Conservation (phyloP, 2,888 invertebrate species). For the Hyles lineata region DNA sequence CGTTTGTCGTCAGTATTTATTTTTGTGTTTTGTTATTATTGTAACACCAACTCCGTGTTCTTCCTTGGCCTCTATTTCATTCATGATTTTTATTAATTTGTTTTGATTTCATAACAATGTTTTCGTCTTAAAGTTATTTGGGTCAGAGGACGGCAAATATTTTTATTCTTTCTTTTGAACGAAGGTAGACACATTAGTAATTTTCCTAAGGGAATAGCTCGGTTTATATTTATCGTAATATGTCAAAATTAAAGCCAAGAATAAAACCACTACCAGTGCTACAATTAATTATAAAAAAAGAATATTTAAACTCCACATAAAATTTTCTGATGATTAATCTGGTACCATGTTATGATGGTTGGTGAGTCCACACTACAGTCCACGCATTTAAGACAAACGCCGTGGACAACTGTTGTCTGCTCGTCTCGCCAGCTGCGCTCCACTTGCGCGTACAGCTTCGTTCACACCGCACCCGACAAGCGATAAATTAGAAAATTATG, state of each 20-base stretch:
- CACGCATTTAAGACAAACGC: constrained; percentile 70
- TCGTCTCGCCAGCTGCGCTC: constrained; percentile 80
- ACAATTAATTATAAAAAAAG: neutral
- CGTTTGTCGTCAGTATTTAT: constrained; percentile 8
- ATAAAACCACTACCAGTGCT: neutral
- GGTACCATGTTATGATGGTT: constrained; percentile 50
- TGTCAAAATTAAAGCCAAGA: neutral
- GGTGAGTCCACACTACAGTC: constrained; percentile 60
- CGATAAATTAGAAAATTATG: constrained; percentile 30
- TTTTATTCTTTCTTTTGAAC: too few species aligned
- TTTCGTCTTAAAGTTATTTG: neutral
- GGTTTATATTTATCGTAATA: neutral
- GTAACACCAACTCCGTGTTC: neutral
- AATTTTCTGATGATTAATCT: constrained; percentile 70
- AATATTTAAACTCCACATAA: constrained; percentile 49
- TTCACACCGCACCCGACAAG: constrained; percentile 39
- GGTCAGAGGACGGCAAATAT: neutral
- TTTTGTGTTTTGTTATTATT: constrained; percentile 13
- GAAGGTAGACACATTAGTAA: too few species aligned
- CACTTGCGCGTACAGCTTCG: constrained; percentile 58
- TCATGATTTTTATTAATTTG: constrained; percentile 3
- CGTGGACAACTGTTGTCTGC: constrained; percentile 82
- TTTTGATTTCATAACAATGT: neutral
- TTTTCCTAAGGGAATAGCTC: too few species aligned
- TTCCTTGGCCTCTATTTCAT: neutral